Conservation (phyloP, 2,797 vertebrate species). For the Furcifer pardalis region DNA sequence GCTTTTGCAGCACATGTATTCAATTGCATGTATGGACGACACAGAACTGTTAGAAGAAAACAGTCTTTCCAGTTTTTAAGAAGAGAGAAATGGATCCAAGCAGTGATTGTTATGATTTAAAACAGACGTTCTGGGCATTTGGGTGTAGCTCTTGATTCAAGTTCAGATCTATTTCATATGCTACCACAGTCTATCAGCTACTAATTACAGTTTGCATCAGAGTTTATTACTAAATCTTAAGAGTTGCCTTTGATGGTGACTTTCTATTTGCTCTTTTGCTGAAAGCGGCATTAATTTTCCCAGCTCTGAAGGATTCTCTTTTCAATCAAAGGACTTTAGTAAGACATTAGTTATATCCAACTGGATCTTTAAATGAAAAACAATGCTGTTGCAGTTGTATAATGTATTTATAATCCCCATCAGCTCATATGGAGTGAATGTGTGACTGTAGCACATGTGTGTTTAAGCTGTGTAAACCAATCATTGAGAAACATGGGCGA, state of each 20-base stretch:
- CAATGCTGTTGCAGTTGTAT: constrained; percentile 61
- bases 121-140: background rate
- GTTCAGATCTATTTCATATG: constrained; percentile 7
- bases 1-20: background rate
- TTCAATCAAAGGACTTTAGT: constrained; percentile 47
- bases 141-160: background rate
- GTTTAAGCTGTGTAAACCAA: constrained; percentile 34
- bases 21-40: background rate
- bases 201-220: background rate
- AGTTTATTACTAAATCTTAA: constrained; percentile 31
- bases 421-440: constrained; percentile 55
- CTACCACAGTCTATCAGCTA: background rate
- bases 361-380: constrained; percentile 69
- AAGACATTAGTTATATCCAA: constrained; percentile 63
- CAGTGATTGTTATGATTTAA: background rate
- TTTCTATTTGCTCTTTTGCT: constrained; percentile 53
- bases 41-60: background rate
- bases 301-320: constrained; percentile 33
- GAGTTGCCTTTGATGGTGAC: constrained; percentile 40
- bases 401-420: constrained; percentile 65
- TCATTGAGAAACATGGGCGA: constrained; percentile 53
- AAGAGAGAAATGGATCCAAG: background rate
- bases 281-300: constrained; percentile 47
- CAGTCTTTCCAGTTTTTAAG: background rate
- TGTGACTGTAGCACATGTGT: constrained; percentile 29